phyloP scores from a whole-genome alignment of 2,888 invertebrate species.

The Corythucha ciliata region DNA sequence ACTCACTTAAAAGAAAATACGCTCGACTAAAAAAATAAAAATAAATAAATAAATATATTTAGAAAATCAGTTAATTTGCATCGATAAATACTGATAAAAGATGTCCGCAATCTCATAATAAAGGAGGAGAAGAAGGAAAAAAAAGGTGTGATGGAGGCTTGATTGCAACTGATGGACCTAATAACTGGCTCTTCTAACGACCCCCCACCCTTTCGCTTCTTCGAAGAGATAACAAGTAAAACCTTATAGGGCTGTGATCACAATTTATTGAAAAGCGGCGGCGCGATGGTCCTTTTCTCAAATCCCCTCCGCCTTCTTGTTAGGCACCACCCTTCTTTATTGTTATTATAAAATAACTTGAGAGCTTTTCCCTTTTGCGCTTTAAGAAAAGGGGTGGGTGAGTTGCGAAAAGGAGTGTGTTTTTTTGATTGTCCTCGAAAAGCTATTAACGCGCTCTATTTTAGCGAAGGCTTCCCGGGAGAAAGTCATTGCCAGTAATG shows the following conservation, averaged over 20 bases:
- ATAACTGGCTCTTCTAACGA: constrained; percentile 20
- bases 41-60: too few species aligned
- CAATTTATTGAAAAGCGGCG: constrained; percentile 15
- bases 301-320: background rate
- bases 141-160: background rate
- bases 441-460: too few species aligned
- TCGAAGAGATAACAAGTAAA: constrained; percentile 19
- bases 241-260: constrained; percentile 10
- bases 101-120: constrained; percentile 1
- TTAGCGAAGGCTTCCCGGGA: too few species aligned
- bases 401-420: background rate
- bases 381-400: too few species aligned
- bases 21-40: too few species aligned
- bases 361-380: background rate
- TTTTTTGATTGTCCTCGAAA: constrained; percentile 1
- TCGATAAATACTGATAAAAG: constrained; percentile 11
- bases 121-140: background rate
- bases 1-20: too few species aligned
- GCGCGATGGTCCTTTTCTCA: too few species aligned
- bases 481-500: too few species aligned
- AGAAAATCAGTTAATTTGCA: constrained; percentile 23
- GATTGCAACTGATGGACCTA: constrained; percentile 27
- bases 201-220: too few species aligned
- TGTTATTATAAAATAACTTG: constrained; percentile 25
- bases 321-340: constrained; percentile 13